Evolutionary conservation across 2,888 invertebrate species (phyloP).

Genomic region (Ditylenchus weischeri): DNA sequence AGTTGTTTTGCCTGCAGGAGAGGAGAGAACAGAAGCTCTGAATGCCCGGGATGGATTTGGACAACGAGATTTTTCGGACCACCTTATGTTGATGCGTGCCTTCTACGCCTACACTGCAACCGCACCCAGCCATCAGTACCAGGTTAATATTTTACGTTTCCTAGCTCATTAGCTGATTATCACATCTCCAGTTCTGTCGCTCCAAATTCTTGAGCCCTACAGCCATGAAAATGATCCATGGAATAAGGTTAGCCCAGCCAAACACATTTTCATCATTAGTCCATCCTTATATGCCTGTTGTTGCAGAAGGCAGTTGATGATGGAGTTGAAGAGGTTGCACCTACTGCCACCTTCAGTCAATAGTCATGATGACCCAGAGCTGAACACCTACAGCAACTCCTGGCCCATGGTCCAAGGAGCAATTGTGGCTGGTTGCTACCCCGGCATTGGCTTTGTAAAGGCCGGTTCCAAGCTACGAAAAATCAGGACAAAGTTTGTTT

Average conservation of each 20-base stretch:
- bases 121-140: constrained; percentile 59
- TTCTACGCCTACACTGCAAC: constrained; percentile 67
- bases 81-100: constrained; percentile 74
- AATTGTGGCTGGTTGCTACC: constrained; percentile 82
- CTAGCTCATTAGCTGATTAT: background rate
- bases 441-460: constrained; percentile 72
- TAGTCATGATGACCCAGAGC: constrained; percentile 62
- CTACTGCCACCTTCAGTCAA: constrained; percentile 33
- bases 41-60: constrained; percentile 72
- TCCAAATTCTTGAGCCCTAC: constrained; percentile 75
- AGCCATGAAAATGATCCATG: constrained; percentile 84
- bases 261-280: too few species aligned
- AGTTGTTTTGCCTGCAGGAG: constrained; percentile 70
- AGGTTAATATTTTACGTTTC: too few species aligned
- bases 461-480: constrained; percentile 60
- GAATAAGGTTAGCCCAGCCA: constrained; percentile 67
- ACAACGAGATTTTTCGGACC: constrained; percentile 79
- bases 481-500: constrained; percentile 45
- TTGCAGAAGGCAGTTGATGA: constrained; percentile 42
- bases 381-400: constrained; percentile 78
- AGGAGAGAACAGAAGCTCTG: constrained; percentile 67
- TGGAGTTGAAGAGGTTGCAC: constrained; percentile 48
- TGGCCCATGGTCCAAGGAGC: constrained; percentile 89
- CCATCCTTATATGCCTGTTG: too few species aligned
- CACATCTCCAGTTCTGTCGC: constrained; percentile 67